Evolutionary conservation across 1,140 invertebrate species (phyloP).

Genomic region (Sipha flava): DNA sequence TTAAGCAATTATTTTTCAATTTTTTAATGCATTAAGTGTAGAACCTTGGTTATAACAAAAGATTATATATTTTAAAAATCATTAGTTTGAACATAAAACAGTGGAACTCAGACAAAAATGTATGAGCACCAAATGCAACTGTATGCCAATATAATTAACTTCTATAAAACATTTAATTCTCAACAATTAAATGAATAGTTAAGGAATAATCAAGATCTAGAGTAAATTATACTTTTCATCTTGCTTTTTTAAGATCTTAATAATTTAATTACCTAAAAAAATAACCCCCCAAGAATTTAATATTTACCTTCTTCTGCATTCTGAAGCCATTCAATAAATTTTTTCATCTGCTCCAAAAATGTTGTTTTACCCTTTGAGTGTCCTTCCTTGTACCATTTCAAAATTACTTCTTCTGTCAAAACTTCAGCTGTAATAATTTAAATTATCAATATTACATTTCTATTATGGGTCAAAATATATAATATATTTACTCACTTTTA

Average conservation of each 20-base stretch:
- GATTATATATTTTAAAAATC: not conserved
- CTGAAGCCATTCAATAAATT: slow-evolving; percentile 93
- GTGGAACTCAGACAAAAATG: not conserved
- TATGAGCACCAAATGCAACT: not conserved
- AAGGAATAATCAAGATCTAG: too few relatives aligned
- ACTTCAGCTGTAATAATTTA: slow-evolving; percentile 59
- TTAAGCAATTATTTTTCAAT: too few relatives aligned
- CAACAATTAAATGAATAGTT: too few relatives aligned
- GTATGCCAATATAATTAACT: too few relatives aligned
- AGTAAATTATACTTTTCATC: too few relatives aligned
- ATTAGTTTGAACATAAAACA: not conserved
- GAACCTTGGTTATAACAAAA: too few relatives aligned
- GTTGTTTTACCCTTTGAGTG: slow-evolving; percentile 94
- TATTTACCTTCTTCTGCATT: slow-evolving; percentile 77
- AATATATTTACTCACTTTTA: slow-evolving; percentile 58
- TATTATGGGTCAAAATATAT: not conserved
- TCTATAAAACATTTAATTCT: too few relatives aligned
- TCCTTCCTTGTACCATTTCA: slow-evolving; percentile 88
- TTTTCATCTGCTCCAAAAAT: slow-evolving; percentile 95
- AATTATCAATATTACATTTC: not conserved
- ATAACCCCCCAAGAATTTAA: not conserved
- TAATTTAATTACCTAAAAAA: not conserved
- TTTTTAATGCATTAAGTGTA: too few relatives aligned
- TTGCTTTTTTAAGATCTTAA: too few relatives aligned
- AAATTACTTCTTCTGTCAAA: slow-evolving; percentile 80